Base-by-base conservation (phyloP, 1,140 invertebrate species). In the Acromyrmex heyeri region DNA sequence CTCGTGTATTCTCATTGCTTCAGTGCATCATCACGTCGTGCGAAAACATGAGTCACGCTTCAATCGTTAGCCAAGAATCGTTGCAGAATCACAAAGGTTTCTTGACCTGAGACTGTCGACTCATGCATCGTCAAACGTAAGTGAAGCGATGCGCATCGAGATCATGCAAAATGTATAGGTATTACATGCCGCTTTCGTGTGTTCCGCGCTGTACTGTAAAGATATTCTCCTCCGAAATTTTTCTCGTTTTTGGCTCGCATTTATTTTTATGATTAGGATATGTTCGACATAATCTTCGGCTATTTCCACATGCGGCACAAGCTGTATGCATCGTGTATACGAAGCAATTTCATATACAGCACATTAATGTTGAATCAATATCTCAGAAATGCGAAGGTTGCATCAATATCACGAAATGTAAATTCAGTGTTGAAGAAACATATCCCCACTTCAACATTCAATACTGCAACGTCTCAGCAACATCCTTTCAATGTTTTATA, bases 31-130 rank as follows among this genome's bases (percentile, higher is more conserved):
- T 72, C 30, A 12, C 30, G 27, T 14, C 14, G 12, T 55, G 18
- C 44, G 27, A 48, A 77, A 77, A 18, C 16, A 3, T 65, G 24
- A 65, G 62, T 79, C 76, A 79, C 14, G 61, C 48, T 81, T 69
- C 50, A 24, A 81, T 81, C 48, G 14, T 69, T 57, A 65, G 21
- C 24, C 18, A 21, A 21, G 21, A 21, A 21, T 21, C 21, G n/a
- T 55, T 64, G 2, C 16, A 14, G n/a, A 79, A 67, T 64, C 7
- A 50, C 61, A 53, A 77, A 77, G 30, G 21, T 75, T 30, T 59
- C n/a, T 24, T 38, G 55, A 61, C 34, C 38, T n/a, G 14, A 38
- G 18, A 59, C 16, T 38, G 2, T 30, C 57, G 21, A 18, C 1
- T 62, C 21, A 76, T 69, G 62, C 53, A 30, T 5, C 30, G 14